A percentile compares a stretch with the other conserved stretches of the same genome.
Conservation (phyloP, 2,888 invertebrate genomes). For the Eumerus sabulonum region DNA sequence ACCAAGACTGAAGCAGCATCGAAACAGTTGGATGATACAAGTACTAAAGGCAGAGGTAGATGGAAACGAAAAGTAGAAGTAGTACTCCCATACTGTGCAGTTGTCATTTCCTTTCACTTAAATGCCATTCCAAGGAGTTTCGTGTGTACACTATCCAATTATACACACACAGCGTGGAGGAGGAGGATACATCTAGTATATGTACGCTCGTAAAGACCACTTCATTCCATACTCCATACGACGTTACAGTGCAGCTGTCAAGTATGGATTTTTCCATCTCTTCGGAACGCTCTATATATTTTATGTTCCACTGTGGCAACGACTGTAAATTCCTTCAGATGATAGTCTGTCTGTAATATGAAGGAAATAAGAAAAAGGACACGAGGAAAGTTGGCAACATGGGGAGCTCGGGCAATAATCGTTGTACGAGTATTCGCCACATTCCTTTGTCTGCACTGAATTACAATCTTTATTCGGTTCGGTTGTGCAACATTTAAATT, state of each 20-base stretch:
- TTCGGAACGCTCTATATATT: conserved; percentile 10
- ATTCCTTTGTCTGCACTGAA: conserved; percentile 43
- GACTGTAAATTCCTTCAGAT: conserved; percentile 37
- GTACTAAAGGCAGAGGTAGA: conserved; percentile 11
- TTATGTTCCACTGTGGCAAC: conserved; percentile 26
- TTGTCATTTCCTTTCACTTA: conserved; percentile 53
- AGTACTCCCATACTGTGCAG: conserved; percentile 12
- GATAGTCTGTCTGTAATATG: conserved; percentile 41
- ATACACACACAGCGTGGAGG: conserved; percentile 22
- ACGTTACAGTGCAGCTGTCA: conserved; percentile 19
- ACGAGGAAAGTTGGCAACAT: conserved; percentile 16
- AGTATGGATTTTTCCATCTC: conserved; percentile 6
- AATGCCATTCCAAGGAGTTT: conserved; percentile 39
- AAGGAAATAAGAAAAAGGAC: background rate
- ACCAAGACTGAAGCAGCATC: too few species aligned
- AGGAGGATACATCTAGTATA: background rate
- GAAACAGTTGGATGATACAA: background rate
- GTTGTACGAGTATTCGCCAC: conserved; percentile 12
- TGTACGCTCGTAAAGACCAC: too few species aligned
- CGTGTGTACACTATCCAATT: conserved; percentile 43
- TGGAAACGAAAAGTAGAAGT: too few species aligned
- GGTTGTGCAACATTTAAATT: conserved; percentile 48
- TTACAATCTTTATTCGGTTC: conserved; percentile 49
- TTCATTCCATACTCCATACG: too few species aligned
- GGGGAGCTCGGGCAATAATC: conserved; percentile 15